Percentiles rank a stretch among this genome's conserved stretches.
Evolutionary conservation across 2,113 vertebrate genomes (phyloP).

Genomic region (Pluvianellus socialis): DNA sequence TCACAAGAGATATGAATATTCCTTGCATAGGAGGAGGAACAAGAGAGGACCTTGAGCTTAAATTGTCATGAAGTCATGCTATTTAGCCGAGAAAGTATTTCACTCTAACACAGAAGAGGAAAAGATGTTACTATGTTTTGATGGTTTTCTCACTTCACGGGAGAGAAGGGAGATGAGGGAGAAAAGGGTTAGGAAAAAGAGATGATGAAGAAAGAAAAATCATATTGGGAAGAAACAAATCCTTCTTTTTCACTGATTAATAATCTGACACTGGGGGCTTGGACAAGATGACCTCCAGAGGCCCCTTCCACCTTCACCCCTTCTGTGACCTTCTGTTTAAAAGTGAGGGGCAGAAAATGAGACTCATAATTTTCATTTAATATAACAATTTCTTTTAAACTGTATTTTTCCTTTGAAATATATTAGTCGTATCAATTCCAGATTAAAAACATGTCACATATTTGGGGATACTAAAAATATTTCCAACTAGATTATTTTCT

Average conservation of each 20-base stretch:
- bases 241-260: neutral
- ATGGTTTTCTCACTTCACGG: neutral
- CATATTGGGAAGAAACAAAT: neutral
- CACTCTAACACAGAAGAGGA: neutral
- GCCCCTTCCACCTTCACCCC: fast-evolving
- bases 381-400: neutral
- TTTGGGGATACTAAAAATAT: neutral
- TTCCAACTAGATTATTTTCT: neutral
- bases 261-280: neutral
- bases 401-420: neutral
- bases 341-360: neutral
- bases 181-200: neutral
- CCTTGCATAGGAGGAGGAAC: neutral
- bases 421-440: neutral
- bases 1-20: neutral
- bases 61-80: neutral
- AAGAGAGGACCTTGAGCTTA: neutral
- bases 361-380: neutral
- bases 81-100: neutral
- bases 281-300: neutral
- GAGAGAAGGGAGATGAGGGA: neutral
- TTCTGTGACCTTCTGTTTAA: neutral
- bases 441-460: neutral
- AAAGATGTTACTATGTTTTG: neutral
- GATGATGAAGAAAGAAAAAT: neutral